Base-by-base conservation (phyloP, 2,113 vertebrate genomes). In the Gambusia affinis region DNA sequence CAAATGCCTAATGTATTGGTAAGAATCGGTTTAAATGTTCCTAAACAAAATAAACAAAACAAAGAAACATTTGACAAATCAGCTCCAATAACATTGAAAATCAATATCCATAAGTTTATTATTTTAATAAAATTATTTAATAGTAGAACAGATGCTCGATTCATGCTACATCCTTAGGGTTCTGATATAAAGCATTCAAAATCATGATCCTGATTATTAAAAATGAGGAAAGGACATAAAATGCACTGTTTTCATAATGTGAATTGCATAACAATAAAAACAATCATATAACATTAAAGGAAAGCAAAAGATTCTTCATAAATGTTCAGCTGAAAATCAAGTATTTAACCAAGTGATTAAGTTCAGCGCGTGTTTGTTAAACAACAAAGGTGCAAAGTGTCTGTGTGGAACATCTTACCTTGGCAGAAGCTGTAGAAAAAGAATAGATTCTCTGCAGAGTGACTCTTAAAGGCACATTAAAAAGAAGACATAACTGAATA, bases 341-440 rank as follows among this genome's bases (percentile, higher is more conserved):
- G 12, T 3, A 61, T n/a, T 31, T 70, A 61, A 60, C 29, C 24
- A 37, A 54, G 65, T 69, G 60, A 79, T 76, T 70, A 72, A 73
- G 68, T 84, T 64, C 28, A 44, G 76, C 78, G 29, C 69, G 65
- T 33, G 39, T 37, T 31, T 79, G 67, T 12, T 62, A 73, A 75
- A 61, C 65, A 51, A 62, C 75, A 27, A 62, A 66, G 47, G 64
- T 83, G 61, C 57, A 31, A 3, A 11, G 33, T 64, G 30, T 57
- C 24, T 73, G 19, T 72, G 64, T 79, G 29, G 76, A 80, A 69
- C 63, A 63, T 89, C 90, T 92, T 92, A 93, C 91, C 91, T 92
- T 87, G 65, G 29, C 74, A 79, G 81, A 67, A 77, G 71, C 76
- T 88, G 78, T 83, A 47, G 64, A 75, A 64, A 29, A 1, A 22